Evolutionary conservation across 2,797 vertebrate species (phyloP), one percentile per base, ranked within the genome.

Genomic region (Dromococcyx pavoninus): DNA sequence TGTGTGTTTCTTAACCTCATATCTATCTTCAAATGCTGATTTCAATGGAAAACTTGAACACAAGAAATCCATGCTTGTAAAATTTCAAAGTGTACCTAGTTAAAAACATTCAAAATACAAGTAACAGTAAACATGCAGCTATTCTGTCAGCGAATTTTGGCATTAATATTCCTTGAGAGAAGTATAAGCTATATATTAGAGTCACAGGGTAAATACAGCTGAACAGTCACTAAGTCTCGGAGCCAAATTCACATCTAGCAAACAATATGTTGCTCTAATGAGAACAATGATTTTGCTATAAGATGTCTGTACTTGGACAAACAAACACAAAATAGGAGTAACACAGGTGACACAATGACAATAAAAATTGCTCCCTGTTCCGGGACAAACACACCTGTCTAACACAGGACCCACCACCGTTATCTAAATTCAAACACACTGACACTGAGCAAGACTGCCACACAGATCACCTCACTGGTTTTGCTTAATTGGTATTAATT

Each of bases 1-100:
- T 0, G 22, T 7, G 16, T 24, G 18, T 21, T 76, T 24, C 50
- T 70, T 70, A n/a, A 57, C 50, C 27, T 73, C 1, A 0, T n/a
- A 15, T 46, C 44, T 13, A 10, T 43, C 7, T 5, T 28, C 43
- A n/a, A 60, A 43, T 6, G 5, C 32, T 25, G 35, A 27, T 72
- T 82, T 41, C 46, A 66, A 13, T 6, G 32, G 35, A 33, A n/a
- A 43, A 35, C 25, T 25, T 23, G 19, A 66, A 28, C 21, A 33
- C 8, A 11, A 1, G 9, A 67, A 61, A 56, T 33, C 44, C 19
- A 37, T 1, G 7, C 15, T 10, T 61, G 48, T 30, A 27, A 56
- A 25, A 56, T 43, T 43, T 60, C 19, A 9, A 50, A 66, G 41
- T 16, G 11, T 37, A 65, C 17, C 37, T 24, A 23, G 27, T 25